Evolutionary conservation across 2,888 invertebrate genomes (phyloP).

Genomic region (Cataglyphis albicans): DNA sequence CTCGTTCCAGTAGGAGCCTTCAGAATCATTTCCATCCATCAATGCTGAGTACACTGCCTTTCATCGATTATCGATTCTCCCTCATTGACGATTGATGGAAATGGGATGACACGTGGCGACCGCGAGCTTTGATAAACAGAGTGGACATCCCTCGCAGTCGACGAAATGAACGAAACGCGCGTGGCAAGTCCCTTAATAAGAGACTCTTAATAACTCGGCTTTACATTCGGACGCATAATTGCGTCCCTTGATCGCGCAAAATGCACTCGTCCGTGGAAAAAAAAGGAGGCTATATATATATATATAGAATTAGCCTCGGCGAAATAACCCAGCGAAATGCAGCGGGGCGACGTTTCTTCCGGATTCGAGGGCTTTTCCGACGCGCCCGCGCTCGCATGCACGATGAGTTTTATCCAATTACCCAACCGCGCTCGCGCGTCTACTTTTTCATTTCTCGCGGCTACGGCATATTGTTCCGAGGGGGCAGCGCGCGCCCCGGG

Average conservation of each 20-base stretch:
- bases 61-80: constrained; percentile 18
- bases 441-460: constrained; percentile 71
- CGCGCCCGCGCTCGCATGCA: constrained; percentile 44
- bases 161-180: constrained; percentile 29
- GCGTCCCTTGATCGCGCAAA: constrained; percentile 50
- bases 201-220: constrained; percentile 49
- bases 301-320: constrained; percentile 52
- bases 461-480: constrained; percentile 72
- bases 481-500: constrained; percentile 72
- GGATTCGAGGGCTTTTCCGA: constrained; percentile 52
- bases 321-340: constrained; percentile 47
- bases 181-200: constrained; percentile 6
- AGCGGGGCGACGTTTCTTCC: constrained; percentile 43
- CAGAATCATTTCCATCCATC: not conserved
- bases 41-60: not conserved
- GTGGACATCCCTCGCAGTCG: not conserved
- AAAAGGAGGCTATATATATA: not conserved
- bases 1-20: not conserved
- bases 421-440: constrained; percentile 55
- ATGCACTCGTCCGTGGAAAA: constrained; percentile 44
- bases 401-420: constrained; percentile 70
- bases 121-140: constrained; percentile 24
- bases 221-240: constrained; percentile 54
- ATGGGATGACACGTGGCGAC: constrained; percentile 7
- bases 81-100: constrained; percentile 32